phyloP scores from a whole-genome alignment of 2,888 invertebrate species.

The Trilocha varians region DNA sequence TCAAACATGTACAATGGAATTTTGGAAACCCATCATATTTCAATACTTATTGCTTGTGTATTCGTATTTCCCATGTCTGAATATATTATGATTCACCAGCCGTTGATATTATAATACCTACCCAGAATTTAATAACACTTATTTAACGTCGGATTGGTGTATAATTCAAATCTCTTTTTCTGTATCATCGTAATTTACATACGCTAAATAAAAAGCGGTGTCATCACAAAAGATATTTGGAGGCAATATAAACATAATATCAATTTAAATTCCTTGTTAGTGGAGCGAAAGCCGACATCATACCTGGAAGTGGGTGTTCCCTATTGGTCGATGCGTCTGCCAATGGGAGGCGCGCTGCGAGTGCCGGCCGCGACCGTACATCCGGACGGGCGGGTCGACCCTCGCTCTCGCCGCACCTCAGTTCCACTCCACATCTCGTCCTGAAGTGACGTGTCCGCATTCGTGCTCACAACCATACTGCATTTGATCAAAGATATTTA shows the following conservation, averaged over 20 bases:
- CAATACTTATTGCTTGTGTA: no score
- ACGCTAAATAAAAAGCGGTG: conserved; percentile 73
- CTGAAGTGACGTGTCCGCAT: conserved; percentile 53
- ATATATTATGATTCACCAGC: conserved; percentile 22
- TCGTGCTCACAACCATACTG: conserved; percentile 32
- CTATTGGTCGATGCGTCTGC: conserved; percentile 40
- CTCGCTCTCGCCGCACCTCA: conserved; percentile 51
- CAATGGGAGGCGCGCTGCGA: conserved; percentile 31
- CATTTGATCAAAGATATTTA: conserved; percentile 20
- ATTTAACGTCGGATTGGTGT: conserved; percentile 59
- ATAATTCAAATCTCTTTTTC: conserved; percentile 69
- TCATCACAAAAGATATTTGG: conserved; percentile 74
- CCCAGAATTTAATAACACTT: conserved; percentile 53
- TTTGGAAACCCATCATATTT: no score
- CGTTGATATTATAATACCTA: conserved; percentile 42
- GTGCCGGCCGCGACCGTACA: conserved; percentile 21
- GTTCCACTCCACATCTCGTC: conserved; percentile 59
- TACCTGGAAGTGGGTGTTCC: conserved; percentile 46
- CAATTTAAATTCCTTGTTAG: conserved; percentile 75
- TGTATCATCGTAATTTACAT: conserved; percentile 71
- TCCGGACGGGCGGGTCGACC: conserved; percentile 31
- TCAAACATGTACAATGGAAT: no score
- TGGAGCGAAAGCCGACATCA: conserved; percentile 73
- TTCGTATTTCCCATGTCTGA: no score
- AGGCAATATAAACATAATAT: conserved; percentile 74